A percentile compares a stretch with the other conserved stretches of the same genome.
Evolutionary conservation across 1,140 invertebrate genomes (phyloP).

Genomic region (Spodoptera litura): DNA sequence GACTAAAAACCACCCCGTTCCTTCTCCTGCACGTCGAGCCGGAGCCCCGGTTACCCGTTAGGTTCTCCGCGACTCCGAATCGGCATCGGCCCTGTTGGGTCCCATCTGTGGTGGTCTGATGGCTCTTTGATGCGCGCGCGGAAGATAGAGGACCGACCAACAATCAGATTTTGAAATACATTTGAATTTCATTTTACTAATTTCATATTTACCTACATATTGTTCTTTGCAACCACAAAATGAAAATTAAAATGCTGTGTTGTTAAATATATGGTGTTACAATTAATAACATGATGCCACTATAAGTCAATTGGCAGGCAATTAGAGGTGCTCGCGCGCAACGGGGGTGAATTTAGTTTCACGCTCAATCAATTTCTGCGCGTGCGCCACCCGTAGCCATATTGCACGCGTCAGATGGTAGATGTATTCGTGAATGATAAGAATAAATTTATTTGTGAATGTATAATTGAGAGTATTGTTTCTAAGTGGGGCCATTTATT

Average conservation of each 20-base stretch:
- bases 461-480: conserved; percentile 54
- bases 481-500: conserved; percentile 10
- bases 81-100: no score
- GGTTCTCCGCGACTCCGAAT: no score
- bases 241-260: conserved; percentile 1
- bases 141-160: no score
- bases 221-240: background rate
- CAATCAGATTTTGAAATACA: no score
- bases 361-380: conserved; percentile 85
- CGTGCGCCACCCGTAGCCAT: conserved; percentile 79
- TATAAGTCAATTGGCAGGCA: conserved; percentile 80
- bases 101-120: no score
- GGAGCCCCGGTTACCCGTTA: no score
- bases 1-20: no score
- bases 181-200: no score
- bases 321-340: conserved; percentile 74
- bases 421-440: conserved; percentile 71
- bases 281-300: conserved; percentile 65
- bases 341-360: conserved; percentile 84
- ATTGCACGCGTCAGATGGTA: conserved; percentile 84
- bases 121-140: no score
- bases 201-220: no score
- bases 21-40: no score
- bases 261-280: conserved; percentile 54
- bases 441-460: conserved; percentile 70